phyloP scores from a whole-genome alignment of 1,140 invertebrate species.

The Chymomyza costata region DNA sequence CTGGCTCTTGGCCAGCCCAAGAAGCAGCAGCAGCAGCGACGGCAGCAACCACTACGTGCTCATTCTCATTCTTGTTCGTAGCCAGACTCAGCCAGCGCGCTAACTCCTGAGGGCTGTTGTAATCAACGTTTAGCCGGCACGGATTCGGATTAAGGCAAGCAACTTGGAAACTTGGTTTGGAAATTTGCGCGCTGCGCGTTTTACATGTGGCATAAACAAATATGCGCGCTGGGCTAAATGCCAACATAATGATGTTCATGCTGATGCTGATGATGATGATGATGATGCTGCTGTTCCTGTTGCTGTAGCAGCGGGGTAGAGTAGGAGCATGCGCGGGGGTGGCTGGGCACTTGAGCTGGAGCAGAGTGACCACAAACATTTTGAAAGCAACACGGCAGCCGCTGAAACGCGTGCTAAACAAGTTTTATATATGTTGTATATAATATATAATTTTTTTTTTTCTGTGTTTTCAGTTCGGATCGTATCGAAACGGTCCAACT shows the following conservation, averaged over 20 bases:
- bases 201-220: slow-evolving; percentile 56
- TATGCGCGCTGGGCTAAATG: too few species aligned
- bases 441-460: too few species aligned
- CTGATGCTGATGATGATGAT: too few species aligned
- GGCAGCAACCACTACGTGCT: not conserved
- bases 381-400: slow-evolving; percentile 68
- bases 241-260: not conserved
- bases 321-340: not conserved
- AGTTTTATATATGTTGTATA: too few species aligned
- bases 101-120: slow-evolving; percentile 8
- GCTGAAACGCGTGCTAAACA: slow-evolving; percentile 72
- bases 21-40: not conserved
- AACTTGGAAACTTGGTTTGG: too few species aligned
- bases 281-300: too few species aligned
- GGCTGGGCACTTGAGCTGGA: not conserved
- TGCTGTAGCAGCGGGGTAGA: not conserved
- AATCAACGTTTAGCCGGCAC: slow-evolving; percentile 55
- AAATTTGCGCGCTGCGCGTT: slow-evolving; percentile 20
- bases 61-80: too few species aligned
- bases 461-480: too few species aligned
- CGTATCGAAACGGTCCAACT: slow-evolving; percentile 28
- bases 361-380: slow-evolving; percentile 55
- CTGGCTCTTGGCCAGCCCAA: not conserved
- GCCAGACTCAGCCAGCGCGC: not conserved
- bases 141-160: slow-evolving; percentile 41